Evolutionary conservation across 2,888 invertebrate genomes (phyloP), one percentile per base, ranked within the genome.

Genomic region (Pristionchus fissidentatus): DNA sequence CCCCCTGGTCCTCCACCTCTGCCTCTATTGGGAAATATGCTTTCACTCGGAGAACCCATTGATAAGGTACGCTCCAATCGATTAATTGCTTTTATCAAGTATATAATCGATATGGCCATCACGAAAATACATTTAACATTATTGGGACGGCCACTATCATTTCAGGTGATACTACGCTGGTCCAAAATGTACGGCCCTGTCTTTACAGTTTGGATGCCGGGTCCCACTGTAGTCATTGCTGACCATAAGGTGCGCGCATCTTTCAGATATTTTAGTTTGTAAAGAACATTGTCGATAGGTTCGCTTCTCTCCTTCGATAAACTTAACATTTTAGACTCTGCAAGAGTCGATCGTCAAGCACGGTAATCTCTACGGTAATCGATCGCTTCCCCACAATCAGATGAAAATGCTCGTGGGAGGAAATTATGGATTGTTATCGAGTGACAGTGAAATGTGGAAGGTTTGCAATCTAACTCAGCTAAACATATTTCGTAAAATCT

Each of bases 141-240:
- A n/a, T n/a, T n/a, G n/a, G n/a, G n/a, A n/a, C n/a, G n/a, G n/a
- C n/a, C n/a, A n/a, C n/a, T n/a, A n/a, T n/a, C n/a, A n/a, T 46
- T 46, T 35, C 70, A 77, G 75, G 32, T n/a, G 26, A 3, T 77
- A 2, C 35, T 77, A 1, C 29, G 35, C 1, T 77, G 46, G 75
- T 46, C 85, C 35, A 87, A 90, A 83, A 84, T 75, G 13, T 90
- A 89, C 77, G 90, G 90, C 1, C 87, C 87, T 2, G 85, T 88
- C 15, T 90, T 84, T 82, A 90, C 90, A 1, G 26, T 90, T 13
- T 90, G 86, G 86, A 66, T 86, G n/a, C 89, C 89, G 0, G 35
- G 60, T 15, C 88, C 87, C 0, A 62, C 82, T 26, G 84, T 90
- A 0, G 84, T 88, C 5, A 75, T 75, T 22, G 29, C 75, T 46